Conservation (phyloP, 1,140 invertebrate genomes). For the Dendrolimus punctatus region DNA sequence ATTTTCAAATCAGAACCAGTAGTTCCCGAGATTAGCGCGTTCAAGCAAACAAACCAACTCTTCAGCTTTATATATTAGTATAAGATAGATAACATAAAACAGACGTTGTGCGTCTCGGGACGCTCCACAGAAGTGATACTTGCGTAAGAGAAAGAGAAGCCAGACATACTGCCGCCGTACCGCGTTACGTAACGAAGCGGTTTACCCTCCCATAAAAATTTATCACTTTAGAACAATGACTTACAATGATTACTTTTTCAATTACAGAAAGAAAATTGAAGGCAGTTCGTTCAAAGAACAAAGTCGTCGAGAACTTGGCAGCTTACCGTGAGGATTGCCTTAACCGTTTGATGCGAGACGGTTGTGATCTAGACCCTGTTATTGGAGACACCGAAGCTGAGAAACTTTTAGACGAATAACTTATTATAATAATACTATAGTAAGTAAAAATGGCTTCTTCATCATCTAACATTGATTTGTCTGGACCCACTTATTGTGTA, state of each 20-base stretch:
- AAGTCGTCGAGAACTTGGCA: conserved; percentile 55
- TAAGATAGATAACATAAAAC: too few relatives aligned
- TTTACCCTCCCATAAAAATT: too few relatives aligned
- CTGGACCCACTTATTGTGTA: conserved; percentile 72
- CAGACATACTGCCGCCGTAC: too few relatives aligned
- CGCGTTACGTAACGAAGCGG: too few relatives aligned
- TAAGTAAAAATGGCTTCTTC: conserved; percentile 63
- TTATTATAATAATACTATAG: conserved; percentile 14
- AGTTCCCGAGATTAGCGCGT: too few relatives aligned
- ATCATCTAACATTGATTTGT: conserved; percentile 57
- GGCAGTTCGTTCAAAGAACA: conserved; percentile 51
- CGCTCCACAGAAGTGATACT: too few relatives aligned
- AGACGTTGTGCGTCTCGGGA: too few relatives aligned
- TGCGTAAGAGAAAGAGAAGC: too few relatives aligned
- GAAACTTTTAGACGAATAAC: conserved; percentile 53
- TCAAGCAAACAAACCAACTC: too few relatives aligned
- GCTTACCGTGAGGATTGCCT: conserved; percentile 60
- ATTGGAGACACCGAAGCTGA: conserved; percentile 59
- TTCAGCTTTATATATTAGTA: too few relatives aligned
- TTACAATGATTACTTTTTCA: neutral
- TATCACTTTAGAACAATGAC: neutral
- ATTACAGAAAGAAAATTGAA: conserved; percentile 56
- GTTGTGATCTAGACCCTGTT: conserved; percentile 58
- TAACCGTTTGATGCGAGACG: conserved; percentile 56
- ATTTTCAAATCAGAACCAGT: too few relatives aligned